Evolutionary conservation across 1,140 invertebrate genomes (phyloP).

Genomic region (Chlorops oryzae): DNA sequence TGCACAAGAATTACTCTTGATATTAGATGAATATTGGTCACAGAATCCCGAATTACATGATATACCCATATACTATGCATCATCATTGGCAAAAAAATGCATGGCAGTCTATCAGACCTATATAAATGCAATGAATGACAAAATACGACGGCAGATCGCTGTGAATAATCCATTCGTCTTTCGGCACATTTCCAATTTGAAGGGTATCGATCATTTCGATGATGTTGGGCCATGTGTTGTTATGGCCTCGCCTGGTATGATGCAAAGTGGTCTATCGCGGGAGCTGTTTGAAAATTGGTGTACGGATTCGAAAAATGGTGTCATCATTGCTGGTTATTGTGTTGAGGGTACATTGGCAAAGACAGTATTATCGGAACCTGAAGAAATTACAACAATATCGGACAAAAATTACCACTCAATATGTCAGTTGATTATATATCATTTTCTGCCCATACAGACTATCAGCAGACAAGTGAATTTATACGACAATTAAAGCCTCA

Average conservation of each 20-base stretch:
- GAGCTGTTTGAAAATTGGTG: constrained; percentile 99
- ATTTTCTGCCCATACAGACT: constrained; percentile 99
- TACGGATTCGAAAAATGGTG: constrained; percentile 94
- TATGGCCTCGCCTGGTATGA: constrained; percentile 99
- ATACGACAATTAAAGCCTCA: constrained; percentile 89
- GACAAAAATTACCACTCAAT: constrained; percentile 92
- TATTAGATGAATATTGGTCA: constrained; percentile 98
- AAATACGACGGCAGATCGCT: constrained; percentile 91
- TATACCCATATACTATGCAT: constrained; percentile 99
- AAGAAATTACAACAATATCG: constrained; percentile 91
- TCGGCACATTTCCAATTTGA: constrained; percentile 96
- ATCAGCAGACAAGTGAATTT: constrained; percentile 97
- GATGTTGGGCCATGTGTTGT: constrained; percentile 99
- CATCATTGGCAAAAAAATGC: constrained; percentile 97
- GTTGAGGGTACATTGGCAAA: constrained; percentile 98
- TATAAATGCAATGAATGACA: constrained; percentile 99
- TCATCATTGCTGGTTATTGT: constrained; percentile 97
- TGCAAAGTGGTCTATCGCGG: constrained; percentile 95
- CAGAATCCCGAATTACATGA: constrained; percentile 97
- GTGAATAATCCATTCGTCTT: constrained; percentile 99
- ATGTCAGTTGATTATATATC: constrained; percentile 99
- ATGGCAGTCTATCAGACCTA: constrained; percentile 99
- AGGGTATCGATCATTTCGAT: constrained; percentile 99
- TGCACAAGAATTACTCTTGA: constrained; percentile 93
- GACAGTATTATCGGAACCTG: constrained; percentile 94